Percentiles rank a stretch among this genome's conserved stretches.
Evolutionary conservation across 1,140 invertebrate genomes (phyloP).

Genomic region (Bombus fervidus): DNA sequence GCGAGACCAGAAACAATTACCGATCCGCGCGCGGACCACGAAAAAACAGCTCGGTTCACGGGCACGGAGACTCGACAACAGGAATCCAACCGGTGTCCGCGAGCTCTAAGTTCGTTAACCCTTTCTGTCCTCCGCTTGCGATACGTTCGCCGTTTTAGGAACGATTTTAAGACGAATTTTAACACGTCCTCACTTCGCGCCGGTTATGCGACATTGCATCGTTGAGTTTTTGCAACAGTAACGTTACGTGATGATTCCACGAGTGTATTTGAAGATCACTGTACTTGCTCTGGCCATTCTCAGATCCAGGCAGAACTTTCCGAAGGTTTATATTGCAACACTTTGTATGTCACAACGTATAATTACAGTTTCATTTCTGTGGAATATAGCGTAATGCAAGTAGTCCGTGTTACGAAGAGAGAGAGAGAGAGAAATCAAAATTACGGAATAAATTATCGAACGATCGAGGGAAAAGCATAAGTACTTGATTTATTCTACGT

Average conservation of each 20-base stretch:
- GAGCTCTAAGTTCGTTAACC: constrained; percentile 59
- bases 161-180: neutral
- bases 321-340: neutral
- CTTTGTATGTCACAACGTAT: neutral
- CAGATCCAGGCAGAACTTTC: neutral
- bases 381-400: neutral
- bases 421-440: neutral
- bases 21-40: constrained; percentile 50
- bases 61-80: constrained; percentile 28
- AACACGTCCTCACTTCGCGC: neutral
- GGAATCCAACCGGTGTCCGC: constrained; percentile 34
- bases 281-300: neutral
- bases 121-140: constrained; percentile 33
- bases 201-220: neutral
- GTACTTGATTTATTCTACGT: no score
- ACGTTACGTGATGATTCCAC: no score
- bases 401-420: neutral
- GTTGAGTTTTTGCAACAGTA: no score
- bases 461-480: no score
- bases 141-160: constrained; percentile 50
- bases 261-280: neutral
- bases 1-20: constrained; percentile 67
- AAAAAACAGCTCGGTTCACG: constrained; percentile 60
- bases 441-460: neutral
- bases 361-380: neutral